These are phyloP conservation scores for Aythya baeri DNA, from an alignment of 2,113 vertebrate species.

Conservation along the genomic window DNA sequence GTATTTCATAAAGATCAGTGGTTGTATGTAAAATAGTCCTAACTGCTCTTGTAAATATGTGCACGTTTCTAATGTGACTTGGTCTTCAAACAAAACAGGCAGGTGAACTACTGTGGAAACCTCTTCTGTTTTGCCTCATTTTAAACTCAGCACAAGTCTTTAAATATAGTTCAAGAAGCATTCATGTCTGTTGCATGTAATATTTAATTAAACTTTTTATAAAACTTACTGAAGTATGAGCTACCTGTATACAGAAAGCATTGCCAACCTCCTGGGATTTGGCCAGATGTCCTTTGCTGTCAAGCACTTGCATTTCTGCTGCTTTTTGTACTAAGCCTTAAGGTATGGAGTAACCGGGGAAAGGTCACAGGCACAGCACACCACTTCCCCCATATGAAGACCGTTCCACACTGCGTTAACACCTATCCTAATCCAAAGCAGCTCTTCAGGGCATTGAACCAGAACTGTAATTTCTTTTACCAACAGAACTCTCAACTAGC, in stretches of 20 bases:
- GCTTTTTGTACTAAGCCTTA: rapidly evolving
- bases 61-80: background rate
- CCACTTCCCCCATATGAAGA: rapidly evolving
- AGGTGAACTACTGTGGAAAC: background rate
- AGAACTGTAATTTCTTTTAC: background rate
- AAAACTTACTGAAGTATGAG: background rate
- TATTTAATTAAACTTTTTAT: slow-evolving; percentile 54
- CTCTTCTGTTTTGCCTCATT: background rate
- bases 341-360: rapidly evolving
- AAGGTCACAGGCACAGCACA: background rate
- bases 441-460: background rate
- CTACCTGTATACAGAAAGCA: background rate
- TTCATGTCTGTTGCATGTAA: slow-evolving; percentile 29
- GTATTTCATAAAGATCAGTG: background rate
- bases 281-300: background rate
- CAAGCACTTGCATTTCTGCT: background rate
- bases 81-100: background rate
- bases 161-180: background rate
- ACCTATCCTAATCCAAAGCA: background rate
- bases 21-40: background rate
- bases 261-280: background rate
- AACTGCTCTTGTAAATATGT: slow-evolving; percentile 30
- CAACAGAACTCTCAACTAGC: background rate
- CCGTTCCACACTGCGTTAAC: rapidly evolving
- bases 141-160: background rate